Base-by-base conservation (phyloP, 2,797 vertebrate genomes). In the Choloepus didactylus region DNA sequence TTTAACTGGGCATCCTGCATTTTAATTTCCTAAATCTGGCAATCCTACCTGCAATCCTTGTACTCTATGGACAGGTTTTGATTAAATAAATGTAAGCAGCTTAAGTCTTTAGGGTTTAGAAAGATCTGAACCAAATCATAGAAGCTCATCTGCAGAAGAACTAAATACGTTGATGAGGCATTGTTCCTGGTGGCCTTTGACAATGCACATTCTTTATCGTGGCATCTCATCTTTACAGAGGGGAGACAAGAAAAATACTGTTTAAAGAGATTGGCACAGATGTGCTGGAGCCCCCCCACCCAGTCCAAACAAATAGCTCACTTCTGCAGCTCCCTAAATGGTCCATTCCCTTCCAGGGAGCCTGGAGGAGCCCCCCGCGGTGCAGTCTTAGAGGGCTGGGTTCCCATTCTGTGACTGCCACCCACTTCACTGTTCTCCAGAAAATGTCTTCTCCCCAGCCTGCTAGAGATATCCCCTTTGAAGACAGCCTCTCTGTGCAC, bases 111-210 rank as follows among this genome's bases (percentile, higher is more conserved):
- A 12, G 38, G 44, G 5, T 25, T 51, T 59, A 12, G 49, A 51
- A 64, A 44, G 38, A 85, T 77, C 38, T 80, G 38, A 89, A 62
- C 59, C 16, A 15, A 51, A 44, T 44, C 31, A 38, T 49, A 64
- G 44, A 31, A 31, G n/a, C 14, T 56, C 9, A 29, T 27, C n/a
- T 23, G 38, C 35, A 29, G 19, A 69, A 5, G 54, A 44, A 18
- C 15, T 5, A 9, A 9, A 12, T 31, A 3, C 6, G n/a, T 4
- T 44, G n/a, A 18, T 2, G 31, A n/a, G 1, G 3, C 21, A 7
- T 41, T 56, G 10, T 11, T 6, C 15, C 11, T 15, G 77, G n/a
- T 12, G 10, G 5, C 27, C 10, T 11, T n/a, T 21, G 15, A 15
- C 51, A 2, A 35, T 2, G 2, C 29, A 19, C 0, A 6, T 18